These are phyloP conservation scores for Phylloscopus whistleri DNA, from an alignment of 2,113 vertebrate genomes.

Conservation along the genomic window DNA sequence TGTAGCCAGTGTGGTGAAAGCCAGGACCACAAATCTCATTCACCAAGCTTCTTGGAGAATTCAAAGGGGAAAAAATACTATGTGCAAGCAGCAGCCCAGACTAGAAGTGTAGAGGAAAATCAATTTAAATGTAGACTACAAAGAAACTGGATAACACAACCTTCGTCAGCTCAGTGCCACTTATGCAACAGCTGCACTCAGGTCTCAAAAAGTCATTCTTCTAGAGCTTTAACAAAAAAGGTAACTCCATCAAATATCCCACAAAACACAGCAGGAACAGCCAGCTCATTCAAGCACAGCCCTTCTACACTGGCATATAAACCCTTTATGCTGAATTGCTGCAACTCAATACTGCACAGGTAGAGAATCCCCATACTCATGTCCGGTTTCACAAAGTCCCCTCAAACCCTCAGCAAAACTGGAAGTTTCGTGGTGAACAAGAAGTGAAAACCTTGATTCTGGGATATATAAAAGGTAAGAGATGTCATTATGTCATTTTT, in stretches of 20 bases:
- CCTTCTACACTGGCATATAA: background rate
- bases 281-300: background rate
- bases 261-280: background rate
- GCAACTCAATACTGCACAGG: background rate
- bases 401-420: background rate
- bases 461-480: background rate
- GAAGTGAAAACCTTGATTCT: background rate
- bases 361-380: background rate
- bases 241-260: background rate
- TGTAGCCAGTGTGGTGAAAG: background rate
- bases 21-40: background rate
- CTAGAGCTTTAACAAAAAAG: conserved; percentile 23
- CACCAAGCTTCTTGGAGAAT: background rate
- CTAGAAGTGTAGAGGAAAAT: conserved; percentile 11
- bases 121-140: conserved; percentile 38
- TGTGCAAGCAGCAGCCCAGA: background rate
- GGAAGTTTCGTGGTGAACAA: background rate
- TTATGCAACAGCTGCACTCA: background rate
- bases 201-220: conserved; percentile 19
- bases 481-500: background rate
- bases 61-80: background rate
- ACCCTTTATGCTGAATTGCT: background rate
- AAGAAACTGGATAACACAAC: background rate
- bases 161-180: background rate
- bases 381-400: background rate